Evolutionary conservation across 2,797 vertebrate species (phyloP), one percentile per base, ranked within the genome.

Genomic region (Spinus olivaceus): DNA sequence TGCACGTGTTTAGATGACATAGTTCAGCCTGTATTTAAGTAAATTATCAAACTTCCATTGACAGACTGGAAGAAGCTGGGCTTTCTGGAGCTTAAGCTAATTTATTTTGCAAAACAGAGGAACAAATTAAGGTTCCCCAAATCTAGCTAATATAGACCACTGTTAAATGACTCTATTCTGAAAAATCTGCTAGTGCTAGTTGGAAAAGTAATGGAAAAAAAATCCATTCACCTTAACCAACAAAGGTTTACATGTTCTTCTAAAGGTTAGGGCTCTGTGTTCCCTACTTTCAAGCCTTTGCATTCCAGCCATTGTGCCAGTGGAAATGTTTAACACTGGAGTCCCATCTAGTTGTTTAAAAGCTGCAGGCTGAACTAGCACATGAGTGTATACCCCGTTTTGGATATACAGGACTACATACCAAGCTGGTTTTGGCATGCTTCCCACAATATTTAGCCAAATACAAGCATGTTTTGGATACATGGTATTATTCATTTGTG

Each of bases 231-330:
- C 54, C 59, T 90, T 76, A 80, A 69, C 42, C 23, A 85, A 50
- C 25, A 70, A 76, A 77, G 41, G 21, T 64, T 87, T 82, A 22
- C 39, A 67, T 14, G 32, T 42, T 61, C 46, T 87, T 85, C 46
- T 51, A 63, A 88, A 77, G 35, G 61, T 61, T 66, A 79, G 60
- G 39, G 41, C 30, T 69, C 60, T 84, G 41, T 3, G 0, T 77
- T 77, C 85, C 44, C 65, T 71, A 12, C n/a, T 57, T 96, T 28
- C 56, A 72, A 70, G 64, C 61, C 71, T 82, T 5, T 44, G 59
- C 89, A 81, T 90, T 86, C 81, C 91, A 84, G 80, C 63, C 56
- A 17, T 72, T 88, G 70, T 88, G 87, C 92, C 76, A 95, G 82
- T 92, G 89, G 79, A 92, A 96, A 86, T 64, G 61, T 92, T 93